Conservation (phyloP, 1,140 invertebrate genomes). For the Hirudo medicinalis region DNA sequence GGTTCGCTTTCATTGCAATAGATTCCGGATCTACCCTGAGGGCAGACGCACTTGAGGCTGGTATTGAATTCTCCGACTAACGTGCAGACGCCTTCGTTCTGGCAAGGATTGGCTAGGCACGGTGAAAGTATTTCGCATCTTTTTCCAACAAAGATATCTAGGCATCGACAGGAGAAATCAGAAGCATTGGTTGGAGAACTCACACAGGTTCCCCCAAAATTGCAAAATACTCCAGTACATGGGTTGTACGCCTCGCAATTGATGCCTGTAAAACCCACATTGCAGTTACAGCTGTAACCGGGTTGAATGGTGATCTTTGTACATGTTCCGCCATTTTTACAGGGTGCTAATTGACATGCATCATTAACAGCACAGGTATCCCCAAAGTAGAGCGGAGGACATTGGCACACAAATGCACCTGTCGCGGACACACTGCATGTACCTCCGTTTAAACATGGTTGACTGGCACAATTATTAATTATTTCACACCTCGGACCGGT, state of each 20-base stretch:
- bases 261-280: neutral
- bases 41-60: constrained; percentile 57
- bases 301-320: neutral
- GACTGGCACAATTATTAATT: constrained; percentile 22
- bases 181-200: neutral
- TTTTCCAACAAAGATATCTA: constrained; percentile 69
- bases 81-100: constrained; percentile 54
- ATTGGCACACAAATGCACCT: constrained; percentile 23
- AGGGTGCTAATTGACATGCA: constrained; percentile 47
- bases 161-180: constrained; percentile 75
- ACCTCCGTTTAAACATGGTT: constrained; percentile 28
- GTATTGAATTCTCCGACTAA: constrained; percentile 47
- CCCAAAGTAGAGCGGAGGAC: constrained; percentile 22
- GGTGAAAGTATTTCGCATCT: constrained; percentile 55
- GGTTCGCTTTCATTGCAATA: constrained; percentile 9
- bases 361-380: constrained; percentile 21
- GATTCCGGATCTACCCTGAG: constrained; percentile 43
- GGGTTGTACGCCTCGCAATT: neutral
- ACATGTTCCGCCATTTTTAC: constrained; percentile 80
- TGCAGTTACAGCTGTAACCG: neutral
- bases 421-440: constrained; percentile 18
- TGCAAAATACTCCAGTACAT: neutral
- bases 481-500: constrained; percentile 23
- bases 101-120: constrained; percentile 55
- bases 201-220: constrained; percentile 3